These are phyloP conservation scores for Lucifuga dentata DNA, from an alignment of 2,113 vertebrate species.

Conservation along the genomic window DNA sequence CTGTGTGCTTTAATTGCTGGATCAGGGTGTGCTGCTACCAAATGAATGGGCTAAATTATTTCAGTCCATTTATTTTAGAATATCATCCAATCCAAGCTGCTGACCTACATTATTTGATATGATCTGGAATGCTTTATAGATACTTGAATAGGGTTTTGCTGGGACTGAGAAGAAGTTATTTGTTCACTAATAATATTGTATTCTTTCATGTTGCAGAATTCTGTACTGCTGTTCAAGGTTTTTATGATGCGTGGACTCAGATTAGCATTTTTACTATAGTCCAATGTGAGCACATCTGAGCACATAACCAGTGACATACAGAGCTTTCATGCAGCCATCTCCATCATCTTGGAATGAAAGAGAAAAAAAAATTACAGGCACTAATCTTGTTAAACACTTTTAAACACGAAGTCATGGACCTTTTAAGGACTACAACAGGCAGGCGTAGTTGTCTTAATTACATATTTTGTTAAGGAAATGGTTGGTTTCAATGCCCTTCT, in stretches of 20 bases:
- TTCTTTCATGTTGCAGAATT: not conserved
- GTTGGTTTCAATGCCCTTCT: too few relatives aligned
- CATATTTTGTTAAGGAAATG: too few relatives aligned
- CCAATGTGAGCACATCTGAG: too few relatives aligned
- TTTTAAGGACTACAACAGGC: too few relatives aligned
- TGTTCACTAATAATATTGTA: constrained; percentile 33
- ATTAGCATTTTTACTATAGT: constrained; percentile 10
- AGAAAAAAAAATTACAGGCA: too few relatives aligned
- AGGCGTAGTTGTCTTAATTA: too few relatives aligned
- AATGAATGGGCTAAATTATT: constrained; percentile 56
- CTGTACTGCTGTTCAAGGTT: not conserved
- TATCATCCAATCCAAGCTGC: constrained; percentile 42
- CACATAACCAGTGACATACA: too few relatives aligned
- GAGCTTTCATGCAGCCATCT: too few relatives aligned
- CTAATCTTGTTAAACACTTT: too few relatives aligned
- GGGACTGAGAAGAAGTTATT: constrained; percentile 15
- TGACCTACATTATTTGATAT: constrained; percentile 69
- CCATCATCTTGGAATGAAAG: too few relatives aligned
- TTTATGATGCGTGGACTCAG: constrained; percentile 16
- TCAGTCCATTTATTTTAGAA: constrained; percentile 63
- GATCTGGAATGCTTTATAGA: constrained; percentile 27
- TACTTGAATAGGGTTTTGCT: constrained; percentile 37
- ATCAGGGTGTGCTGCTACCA: constrained; percentile 44
- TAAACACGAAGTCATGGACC: too few relatives aligned
- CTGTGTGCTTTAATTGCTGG: constrained; percentile 60